Base-by-base conservation (phyloP, 2,797 vertebrate species). In the Enteromius treurensis region DNA sequence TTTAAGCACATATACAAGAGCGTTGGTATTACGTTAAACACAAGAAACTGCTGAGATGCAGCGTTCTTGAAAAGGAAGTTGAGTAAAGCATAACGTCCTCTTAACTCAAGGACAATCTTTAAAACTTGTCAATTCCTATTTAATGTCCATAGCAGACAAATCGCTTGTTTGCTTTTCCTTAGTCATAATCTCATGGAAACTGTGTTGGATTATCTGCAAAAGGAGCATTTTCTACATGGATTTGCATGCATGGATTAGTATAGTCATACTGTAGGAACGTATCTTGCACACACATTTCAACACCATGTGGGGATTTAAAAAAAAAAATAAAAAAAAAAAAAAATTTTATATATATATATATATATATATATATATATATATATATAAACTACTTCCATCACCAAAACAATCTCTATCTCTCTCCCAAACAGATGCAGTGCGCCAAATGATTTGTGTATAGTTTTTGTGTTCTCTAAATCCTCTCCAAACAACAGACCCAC, bases 181-280 rank as follows among this genome's bases (percentile, higher is more conserved):
- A 91, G 90, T 90, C 90, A 92, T 94, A 94, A 94, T 94, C 93
- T 93, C 87, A 88, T 90, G 84, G 88, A 93, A 94, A 93, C 91
- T 92, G 91, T 93, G 89, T 91, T 85, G 75, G 93, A 94, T 94
- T 94, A 94, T 90, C 88, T 92, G 93, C 92, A 94, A 94, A 94
- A 94, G 92, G 90, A 88, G 78, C 87, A 91, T 94, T 94, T 93
- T 90, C 90, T 90, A 91, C 90, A 91, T 90, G 91, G 93, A 93
- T 95, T 95, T 95, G 90, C 91, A 92, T 91, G 92, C 89, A 88
- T 91, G 93, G 92, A 94, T 95, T 95, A 94, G 91, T 82, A 91
- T 90, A 89, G 90, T 92, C 92, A 90, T 92, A 93, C 92, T 91
- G 88, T 92, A 91, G 89, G 90, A 90, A 84, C n/a, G 86, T 84